Percentiles rank a stretch among this genome's conserved stretches.
Evolutionary conservation across 1,140 invertebrate genomes (phyloP).

Genomic region (Venturia canescens): DNA sequence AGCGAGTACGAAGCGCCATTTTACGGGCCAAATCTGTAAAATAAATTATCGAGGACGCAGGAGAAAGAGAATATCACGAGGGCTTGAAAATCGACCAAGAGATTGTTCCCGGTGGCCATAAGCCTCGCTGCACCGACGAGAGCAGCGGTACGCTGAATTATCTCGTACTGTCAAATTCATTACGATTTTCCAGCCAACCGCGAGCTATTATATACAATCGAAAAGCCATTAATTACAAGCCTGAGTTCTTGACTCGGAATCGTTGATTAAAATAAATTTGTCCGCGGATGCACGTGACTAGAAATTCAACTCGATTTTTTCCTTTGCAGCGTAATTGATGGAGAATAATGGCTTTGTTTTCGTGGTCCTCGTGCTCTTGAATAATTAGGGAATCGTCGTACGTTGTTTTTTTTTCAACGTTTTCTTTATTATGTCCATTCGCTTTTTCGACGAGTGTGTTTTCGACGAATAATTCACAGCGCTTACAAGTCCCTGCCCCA

Average conservation of each 20-base stretch:
- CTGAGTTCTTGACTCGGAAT: neutral
- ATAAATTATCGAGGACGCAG: slow-evolving; percentile 9
- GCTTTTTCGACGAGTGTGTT: too few relatives aligned
- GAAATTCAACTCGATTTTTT: neutral
- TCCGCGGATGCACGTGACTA: neutral
- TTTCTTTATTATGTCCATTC: too few relatives aligned
- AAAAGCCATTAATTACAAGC: slow-evolving; percentile 27
- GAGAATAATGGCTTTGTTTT: slow-evolving; percentile 2
- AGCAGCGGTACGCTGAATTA: neutral
- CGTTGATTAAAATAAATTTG: slow-evolving; percentile 33
- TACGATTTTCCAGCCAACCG: slow-evolving; percentile 9
- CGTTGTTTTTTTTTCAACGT: too few relatives aligned
- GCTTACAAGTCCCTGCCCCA: too few relatives aligned
- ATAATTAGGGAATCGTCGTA: too few relatives aligned
- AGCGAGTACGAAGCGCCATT: slow-evolving; percentile 14
- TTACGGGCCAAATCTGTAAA: slow-evolving; percentile 25
- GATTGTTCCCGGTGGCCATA: neutral
- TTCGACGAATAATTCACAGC: too few relatives aligned
- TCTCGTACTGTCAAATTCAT: slow-evolving; percentile 27
- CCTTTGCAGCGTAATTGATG: neutral
- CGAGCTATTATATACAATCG: slow-evolving; percentile 15
- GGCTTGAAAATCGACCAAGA: slow-evolving; percentile 28
- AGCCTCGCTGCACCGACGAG: neutral
- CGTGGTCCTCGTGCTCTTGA: slow-evolving; percentile 7
- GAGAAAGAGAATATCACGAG: neutral